phyloP scores from a whole-genome alignment of 2,888 invertebrate species.

The Odontocolon sp. region DNA sequence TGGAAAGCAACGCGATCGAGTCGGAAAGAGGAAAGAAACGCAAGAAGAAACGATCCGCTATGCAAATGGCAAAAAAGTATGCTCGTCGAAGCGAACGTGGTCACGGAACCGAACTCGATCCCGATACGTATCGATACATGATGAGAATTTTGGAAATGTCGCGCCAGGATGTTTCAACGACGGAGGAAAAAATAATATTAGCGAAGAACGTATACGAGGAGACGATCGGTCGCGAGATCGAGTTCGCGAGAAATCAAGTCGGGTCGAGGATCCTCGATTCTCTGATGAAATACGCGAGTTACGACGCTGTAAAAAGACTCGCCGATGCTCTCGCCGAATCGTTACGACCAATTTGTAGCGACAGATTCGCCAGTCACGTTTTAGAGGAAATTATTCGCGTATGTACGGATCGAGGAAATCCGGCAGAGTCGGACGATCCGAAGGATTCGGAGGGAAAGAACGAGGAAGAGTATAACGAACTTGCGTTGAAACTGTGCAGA shows the following conservation, averaged over 20 bases:
- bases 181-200: conserved; percentile 88
- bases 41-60: conserved; percentile 86
- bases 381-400: conserved; percentile 86
- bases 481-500: conserved; percentile 87
- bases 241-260: conserved; percentile 90
- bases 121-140: conserved; percentile 90
- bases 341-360: conserved; percentile 87
- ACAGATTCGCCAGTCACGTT: conserved; percentile 91
- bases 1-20: no score
- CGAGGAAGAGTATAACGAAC: conserved; percentile 84
- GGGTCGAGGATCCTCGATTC: conserved; percentile 90
- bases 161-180: conserved; percentile 85
- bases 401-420: conserved; percentile 82
- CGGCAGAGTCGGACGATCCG: conserved; percentile 59
- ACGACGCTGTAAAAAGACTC: conserved; percentile 85
- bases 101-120: conserved; percentile 86
- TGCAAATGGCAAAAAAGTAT: conserved; percentile 89
- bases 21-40: conserved; percentile 80
- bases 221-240: conserved; percentile 87
- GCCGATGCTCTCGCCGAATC: conserved; percentile 85
- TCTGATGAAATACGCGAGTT: conserved; percentile 86
- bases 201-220: conserved; percentile 90
- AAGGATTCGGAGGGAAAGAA: conserved; percentile 60
- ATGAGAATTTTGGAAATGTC: conserved; percentile 88
- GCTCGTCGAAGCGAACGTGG: conserved; percentile 82